phyloP scores from a whole-genome alignment of 2,113 vertebrate species.

The Saguinus midas region DNA sequence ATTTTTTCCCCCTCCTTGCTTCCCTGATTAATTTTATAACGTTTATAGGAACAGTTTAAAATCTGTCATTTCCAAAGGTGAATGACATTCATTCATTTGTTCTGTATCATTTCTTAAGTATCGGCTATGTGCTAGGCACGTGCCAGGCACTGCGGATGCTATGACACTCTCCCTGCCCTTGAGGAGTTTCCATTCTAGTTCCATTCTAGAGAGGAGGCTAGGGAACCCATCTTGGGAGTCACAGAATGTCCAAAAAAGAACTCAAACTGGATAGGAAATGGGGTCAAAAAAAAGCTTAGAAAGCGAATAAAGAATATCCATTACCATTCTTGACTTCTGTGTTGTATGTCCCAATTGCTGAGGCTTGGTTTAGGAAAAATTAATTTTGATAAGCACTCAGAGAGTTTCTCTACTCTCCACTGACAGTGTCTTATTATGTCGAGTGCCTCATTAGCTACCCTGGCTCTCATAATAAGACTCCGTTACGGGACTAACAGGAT shows the following conservation, averaged over 20 bases:
- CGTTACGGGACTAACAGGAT: no score
- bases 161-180: not conserved
- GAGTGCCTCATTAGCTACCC: not conserved
- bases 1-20: no score
- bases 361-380: no score
- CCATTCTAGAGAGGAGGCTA: not conserved
- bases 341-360: no score
- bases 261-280: not conserved
- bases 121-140: not conserved
- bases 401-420: no score
- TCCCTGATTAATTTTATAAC: no score
- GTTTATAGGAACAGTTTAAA: no score
- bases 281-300: not conserved
- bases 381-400: no score
- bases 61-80: not conserved
- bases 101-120: not conserved
- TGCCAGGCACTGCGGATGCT: not conserved
- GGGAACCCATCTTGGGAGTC: not conserved
- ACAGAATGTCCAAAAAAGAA: not conserved
- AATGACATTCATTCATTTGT: not conserved
- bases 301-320: not conserved
- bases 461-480: not conserved
- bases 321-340: not conserved
- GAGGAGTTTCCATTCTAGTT: not conserved
- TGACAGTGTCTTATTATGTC: no score